Base-by-base conservation (phyloP, 2,888 invertebrate genomes). In the Drosophila pseudotakahashii region DNA sequence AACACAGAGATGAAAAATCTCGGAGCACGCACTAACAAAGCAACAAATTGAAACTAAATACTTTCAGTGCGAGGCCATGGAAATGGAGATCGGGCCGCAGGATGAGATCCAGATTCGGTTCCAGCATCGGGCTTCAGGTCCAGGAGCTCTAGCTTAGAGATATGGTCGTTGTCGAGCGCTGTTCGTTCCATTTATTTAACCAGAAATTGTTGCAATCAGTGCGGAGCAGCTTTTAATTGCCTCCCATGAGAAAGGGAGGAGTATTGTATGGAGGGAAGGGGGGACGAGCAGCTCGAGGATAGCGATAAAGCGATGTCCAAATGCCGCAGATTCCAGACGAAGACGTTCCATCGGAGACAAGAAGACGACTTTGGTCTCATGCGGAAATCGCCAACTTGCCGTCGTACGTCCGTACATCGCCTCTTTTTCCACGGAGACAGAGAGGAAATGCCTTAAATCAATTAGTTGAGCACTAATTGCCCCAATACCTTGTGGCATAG, bases 401-500 rank as follows among this genome's bases (percentile, higher is more conserved):
- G 45, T 48, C 45, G 52, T 11, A 36, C 11, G 19, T 32, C 50
- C 39, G 16, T 39, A 48, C 11, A 14, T 61, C 50, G 48, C 50
- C 52, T 26, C 60, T 52, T 75, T 73, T 70, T 45, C 53, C 79
- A 70, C 59, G 70, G 84, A 64, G 79, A 76, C 79, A 71, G 83
- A 91, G 90, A 91, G 91, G 91, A 92, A 91, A 92, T 92, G 91
- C 92, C 91, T 92, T 89, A 90, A 91, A 92, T 92, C 92, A 92
- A 92, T 92, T 92, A 92, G 92, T 84, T 89, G 89, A 85, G 82
- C 91, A 91, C 92, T 92, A 92, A 92, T 92, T 92, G 92, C 90
- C 89, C 87, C 91, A 89, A 91, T 92, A 89, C 91, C 90, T 90
- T 88, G 90, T 89, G 90, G 89, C 90, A 91, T 91, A 90, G 89